Conservation (phyloP, 92 coral and sea anemone genomes). For the Palythoa caribaeorum region DNA sequence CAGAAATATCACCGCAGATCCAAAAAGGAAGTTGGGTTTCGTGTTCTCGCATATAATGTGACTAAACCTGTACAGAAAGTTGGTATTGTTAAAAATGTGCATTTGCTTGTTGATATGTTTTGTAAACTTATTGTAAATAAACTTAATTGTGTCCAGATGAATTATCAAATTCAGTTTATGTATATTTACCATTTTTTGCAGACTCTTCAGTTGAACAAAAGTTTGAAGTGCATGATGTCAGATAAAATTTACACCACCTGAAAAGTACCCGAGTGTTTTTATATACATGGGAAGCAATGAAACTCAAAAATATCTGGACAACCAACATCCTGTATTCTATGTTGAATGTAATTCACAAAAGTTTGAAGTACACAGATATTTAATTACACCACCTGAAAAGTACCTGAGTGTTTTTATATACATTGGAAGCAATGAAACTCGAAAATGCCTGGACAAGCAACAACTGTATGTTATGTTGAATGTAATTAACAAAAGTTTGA, state of each 20-base stretch:
- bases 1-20: too few relatives aligned
- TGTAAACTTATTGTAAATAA: not conserved
- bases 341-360: too few relatives aligned
- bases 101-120: conserved; percentile 18
- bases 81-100: not conserved
- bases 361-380: not conserved
- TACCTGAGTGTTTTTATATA: not conserved
- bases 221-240: not conserved
- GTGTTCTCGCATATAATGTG: not conserved
- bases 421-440: not conserved
- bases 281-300: too few relatives aligned
- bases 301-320: too few relatives aligned
- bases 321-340: too few relatives aligned
- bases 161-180: too few relatives aligned
- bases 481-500: too few relatives aligned
- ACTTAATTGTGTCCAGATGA: not conserved
- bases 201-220: not conserved
- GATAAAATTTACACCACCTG: not conserved
- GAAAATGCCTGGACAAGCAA: not conserved
- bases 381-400: conserved; percentile 1
- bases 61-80: not conserved
- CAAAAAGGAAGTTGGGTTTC: too few relatives aligned
- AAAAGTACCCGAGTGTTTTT: too few relatives aligned
- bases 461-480: too few relatives aligned
- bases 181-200: not conserved